Conservation (phyloP, 2,888 invertebrate species). For the Drosophila niveifrons region DNA sequence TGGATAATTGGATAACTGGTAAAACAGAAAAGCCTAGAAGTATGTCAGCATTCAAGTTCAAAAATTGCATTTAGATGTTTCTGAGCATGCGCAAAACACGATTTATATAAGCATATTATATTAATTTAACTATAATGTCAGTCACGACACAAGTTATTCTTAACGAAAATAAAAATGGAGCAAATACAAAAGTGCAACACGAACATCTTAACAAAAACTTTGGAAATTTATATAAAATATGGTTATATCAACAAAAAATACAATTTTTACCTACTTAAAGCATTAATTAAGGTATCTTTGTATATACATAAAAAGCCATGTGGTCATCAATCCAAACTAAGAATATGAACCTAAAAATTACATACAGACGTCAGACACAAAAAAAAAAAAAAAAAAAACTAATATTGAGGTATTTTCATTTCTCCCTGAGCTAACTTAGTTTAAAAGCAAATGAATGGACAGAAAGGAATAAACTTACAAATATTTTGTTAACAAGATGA, state of each 20-base stretch:
- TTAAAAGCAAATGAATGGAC: slow-evolving; percentile 1
- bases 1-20: slow-evolving; percentile 12
- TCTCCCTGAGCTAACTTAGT: background rate
- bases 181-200: slow-evolving; percentile 29
- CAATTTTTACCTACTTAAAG: slow-evolving; percentile 39
- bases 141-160: slow-evolving; percentile 44
- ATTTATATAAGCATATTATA: slow-evolving; percentile 68
- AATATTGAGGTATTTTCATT: slow-evolving; percentile 18
- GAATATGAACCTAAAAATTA: slow-evolving; percentile 1
- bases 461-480: slow-evolving; percentile 3
- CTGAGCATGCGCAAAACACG: slow-evolving; percentile 79
- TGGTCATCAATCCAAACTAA: slow-evolving; percentile 11
- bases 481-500: slow-evolving; percentile 6
- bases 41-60: slow-evolving; percentile 71
- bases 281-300: slow-evolving; percentile 19
- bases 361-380: slow-evolving; percentile 6
- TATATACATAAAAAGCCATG: slow-evolving; percentile 14
- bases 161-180: slow-evolving; percentile 38
- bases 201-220: slow-evolving; percentile 41
- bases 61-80: slow-evolving; percentile 82
- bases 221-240: slow-evolving; percentile 45
- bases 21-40: slow-evolving; percentile 31
- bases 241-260: slow-evolving; percentile 19
- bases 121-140: slow-evolving; percentile 52
- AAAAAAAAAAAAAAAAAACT: too few relatives aligned